Base-by-base conservation (phyloP, 2,113 vertebrate genomes). In the Phylloscopus trochilus region DNA sequence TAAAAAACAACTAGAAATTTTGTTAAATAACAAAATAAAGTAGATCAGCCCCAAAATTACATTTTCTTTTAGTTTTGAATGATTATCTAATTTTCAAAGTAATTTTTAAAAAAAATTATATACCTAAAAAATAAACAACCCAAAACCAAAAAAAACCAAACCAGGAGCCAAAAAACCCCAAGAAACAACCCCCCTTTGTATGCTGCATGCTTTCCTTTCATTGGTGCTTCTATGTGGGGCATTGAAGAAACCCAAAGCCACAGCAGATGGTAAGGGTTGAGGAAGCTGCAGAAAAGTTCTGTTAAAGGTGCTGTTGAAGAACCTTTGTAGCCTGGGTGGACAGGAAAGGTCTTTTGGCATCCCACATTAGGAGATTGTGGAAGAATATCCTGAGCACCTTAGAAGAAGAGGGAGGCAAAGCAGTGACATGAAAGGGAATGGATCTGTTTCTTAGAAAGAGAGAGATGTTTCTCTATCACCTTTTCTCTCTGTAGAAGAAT, bases 1-100 rank as follows among this genome's bases (percentile, higher is more conserved):
- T 94, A 28, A 58, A 93, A 83, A 60, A 46, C 28, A 35, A 24
- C 37, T 93, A 80, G 64, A 75, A 67, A 73, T 64, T 33, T 78
- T 4, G 9, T 93, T 89, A 91, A 79, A 76, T 30, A 67, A 46
- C 2, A 22, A 82, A 35, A 14, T n/a, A 23, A 70, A 93, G 60
- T 60, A 15, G 7, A 30, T 56, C 2, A 1, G 14, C 10, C 9
- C 4, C 39, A 88, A 93, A 43, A 59, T 90, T 43, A 20, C 6
- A 30, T 52, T 93, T 97, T 89, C 39, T 84, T 60, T 90, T 78
- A 5, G 6, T 76, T 92, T 90, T 86, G 87, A 95, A 89, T 90
- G 26, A 47, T 66, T 20, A 28, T 64, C 62, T 91, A 96, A 88
- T 94, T 95, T 76, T 41, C 28, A 92, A 87, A 79, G 31, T 80